Evolutionary conservation across 64 coral and sea anemone species (phyloP).

Genomic region (Montipora capricornis): DNA sequence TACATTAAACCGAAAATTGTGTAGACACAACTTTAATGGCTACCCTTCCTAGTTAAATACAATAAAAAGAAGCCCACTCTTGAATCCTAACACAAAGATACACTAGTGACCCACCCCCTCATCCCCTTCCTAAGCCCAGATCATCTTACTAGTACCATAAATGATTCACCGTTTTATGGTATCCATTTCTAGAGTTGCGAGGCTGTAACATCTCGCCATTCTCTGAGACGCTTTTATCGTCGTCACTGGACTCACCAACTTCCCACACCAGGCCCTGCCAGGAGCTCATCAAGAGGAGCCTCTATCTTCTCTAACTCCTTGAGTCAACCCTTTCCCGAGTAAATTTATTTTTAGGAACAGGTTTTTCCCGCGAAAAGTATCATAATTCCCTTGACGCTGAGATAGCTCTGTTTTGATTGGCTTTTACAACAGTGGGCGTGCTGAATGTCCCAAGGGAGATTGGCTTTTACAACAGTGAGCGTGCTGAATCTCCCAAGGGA

Average conservation of each 20-base stretch:
- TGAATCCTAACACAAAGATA: neutral
- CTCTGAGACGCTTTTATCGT: neutral
- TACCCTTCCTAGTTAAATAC: neutral
- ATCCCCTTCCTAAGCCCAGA: neutral
- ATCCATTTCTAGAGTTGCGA: neutral
- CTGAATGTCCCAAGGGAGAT: too few relatives aligned
- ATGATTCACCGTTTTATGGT: too few relatives aligned
- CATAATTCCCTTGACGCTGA: too few relatives aligned
- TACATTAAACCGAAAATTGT: neutral
- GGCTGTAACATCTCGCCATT: neutral
- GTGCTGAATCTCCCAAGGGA: too few relatives aligned
- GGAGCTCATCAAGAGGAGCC: too few relatives aligned
- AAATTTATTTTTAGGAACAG: too few relatives aligned
- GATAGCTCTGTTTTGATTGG: too few relatives aligned
- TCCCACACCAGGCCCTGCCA: slow-evolving; percentile 51
- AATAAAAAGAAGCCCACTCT: neutral
- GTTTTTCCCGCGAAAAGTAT: too few relatives aligned
- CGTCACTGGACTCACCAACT: neutral
- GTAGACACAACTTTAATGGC: neutral
- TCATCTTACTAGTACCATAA: neutral
- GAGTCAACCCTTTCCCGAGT: too few relatives aligned
- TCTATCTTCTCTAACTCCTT: too few relatives aligned
- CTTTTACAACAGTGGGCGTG: too few relatives aligned
- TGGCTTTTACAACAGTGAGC: too few relatives aligned
- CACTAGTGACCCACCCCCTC: neutral